Percentiles rank a stretch among this genome's conserved stretches.
These are phyloP conservation scores for Acromyrmex charruanus DNA, from an alignment of 1,140 invertebrate genomes.

Conservation along the genomic window DNA sequence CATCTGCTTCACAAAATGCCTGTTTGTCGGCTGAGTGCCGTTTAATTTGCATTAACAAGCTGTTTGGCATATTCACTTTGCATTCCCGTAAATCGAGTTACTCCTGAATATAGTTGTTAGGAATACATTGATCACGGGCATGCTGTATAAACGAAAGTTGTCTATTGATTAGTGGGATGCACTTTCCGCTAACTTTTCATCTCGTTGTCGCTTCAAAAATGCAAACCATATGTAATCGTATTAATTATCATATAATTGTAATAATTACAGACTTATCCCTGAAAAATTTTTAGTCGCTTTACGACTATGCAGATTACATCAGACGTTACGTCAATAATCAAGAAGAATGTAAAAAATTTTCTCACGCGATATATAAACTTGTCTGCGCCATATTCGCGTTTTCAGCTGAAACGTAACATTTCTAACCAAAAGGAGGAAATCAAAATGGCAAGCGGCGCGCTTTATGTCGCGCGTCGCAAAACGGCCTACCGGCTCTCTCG, in stretches of 20 bases:
- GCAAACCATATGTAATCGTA: neutral
- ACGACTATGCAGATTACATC: neutral
- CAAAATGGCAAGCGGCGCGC: conserved; percentile 42
- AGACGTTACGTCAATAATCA: neutral
- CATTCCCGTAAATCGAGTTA: conserved; percentile 65
- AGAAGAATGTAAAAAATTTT: neutral
- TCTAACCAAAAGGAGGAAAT: conserved; percentile 31
- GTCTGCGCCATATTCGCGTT: neutral
- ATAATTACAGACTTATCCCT: neutral
- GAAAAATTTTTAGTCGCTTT: neutral
- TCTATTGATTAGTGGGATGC: neutral
- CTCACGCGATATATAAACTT: neutral
- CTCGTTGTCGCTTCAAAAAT: conserved; percentile 3
- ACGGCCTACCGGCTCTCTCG: conserved; percentile 34
- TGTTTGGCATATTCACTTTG: conserved; percentile 66
- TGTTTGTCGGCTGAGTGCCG: conserved; percentile 43
- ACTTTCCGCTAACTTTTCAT: conserved; percentile 20
- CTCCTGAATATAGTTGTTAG: conserved; percentile 69
- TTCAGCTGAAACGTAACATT: neutral
- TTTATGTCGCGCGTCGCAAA: conserved; percentile 42
- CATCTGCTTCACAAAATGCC: conserved; percentile 58
- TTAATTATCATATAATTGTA: neutral
- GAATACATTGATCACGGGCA: conserved; percentile 16
- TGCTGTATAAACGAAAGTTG: conserved; percentile 14
- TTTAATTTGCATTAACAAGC: conserved; percentile 73